Percentiles rank a stretch among this genome's conserved stretches.
These are phyloP conservation scores for Hylomyscus alleni DNA, from an alignment of 2,797 vertebrate species.

Conservation along the genomic window DNA sequence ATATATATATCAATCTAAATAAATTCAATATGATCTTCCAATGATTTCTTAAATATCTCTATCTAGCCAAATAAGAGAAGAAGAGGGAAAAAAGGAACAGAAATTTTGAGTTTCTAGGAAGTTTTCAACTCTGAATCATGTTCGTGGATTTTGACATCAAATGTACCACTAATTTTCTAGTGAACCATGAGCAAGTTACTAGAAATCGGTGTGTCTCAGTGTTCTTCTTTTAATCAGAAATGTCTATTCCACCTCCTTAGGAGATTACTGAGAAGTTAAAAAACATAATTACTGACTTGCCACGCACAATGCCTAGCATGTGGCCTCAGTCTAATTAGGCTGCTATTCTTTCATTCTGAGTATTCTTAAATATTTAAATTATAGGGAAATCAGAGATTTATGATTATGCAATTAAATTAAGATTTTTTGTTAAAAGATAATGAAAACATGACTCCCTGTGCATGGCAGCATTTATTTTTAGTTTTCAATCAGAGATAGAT, in stretches of 20 bases:
- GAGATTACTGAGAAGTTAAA: neutral
- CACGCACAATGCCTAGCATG: neutral
- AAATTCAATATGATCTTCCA: neutral
- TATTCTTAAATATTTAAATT: neutral
- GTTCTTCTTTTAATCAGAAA: neutral
- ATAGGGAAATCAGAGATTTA: neutral
- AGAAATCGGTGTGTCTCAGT: neutral
- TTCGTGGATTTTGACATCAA: neutral
- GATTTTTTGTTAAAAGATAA: neutral
- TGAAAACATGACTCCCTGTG: neutral
- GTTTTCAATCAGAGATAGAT: neutral
- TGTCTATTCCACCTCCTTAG: neutral
- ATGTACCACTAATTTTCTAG: neutral
- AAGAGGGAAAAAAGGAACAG: neutral
- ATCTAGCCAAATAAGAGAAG: neutral
- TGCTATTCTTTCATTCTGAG: neutral
- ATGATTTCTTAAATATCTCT: neutral
- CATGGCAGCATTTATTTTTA: no score
- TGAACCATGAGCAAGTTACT: neutral
- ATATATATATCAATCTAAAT: neutral
- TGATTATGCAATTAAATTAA: neutral
- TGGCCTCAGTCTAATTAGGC: neutral
- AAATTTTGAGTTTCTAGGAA: neutral
- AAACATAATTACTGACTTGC: neutral
- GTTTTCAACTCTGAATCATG: neutral